Conservation (phyloP, 2,797 vertebrate genomes). For the Eulemur albifrons region DNA sequence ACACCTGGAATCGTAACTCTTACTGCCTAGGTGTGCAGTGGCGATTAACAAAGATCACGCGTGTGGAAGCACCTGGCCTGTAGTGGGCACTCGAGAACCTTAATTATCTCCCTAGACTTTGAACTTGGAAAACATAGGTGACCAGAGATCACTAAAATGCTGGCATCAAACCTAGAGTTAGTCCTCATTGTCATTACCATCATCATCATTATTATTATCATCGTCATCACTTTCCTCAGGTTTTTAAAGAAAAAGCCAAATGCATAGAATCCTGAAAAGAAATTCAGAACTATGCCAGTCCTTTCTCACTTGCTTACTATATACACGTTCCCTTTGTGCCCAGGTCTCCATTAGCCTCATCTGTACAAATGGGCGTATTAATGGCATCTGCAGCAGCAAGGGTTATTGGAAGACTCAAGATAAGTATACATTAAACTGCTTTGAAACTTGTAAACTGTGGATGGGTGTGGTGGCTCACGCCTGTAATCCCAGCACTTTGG, state of each 20-base stretch:
- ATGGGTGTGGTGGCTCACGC: too few species aligned
- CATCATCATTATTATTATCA: rapidly evolving
- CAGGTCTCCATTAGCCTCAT: too few species aligned
- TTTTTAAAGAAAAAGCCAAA: neutral
- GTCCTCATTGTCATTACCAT: rapidly evolving
- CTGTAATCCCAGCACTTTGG: neutral
- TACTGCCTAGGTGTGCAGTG: rapidly evolving
- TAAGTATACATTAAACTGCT: neutral
- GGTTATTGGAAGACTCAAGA: neutral
- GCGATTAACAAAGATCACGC: rapidly evolving
- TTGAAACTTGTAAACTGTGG: neutral
- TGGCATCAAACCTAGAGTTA: neutral
- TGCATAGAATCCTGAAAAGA: neutral
- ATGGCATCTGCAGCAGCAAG: neutral
- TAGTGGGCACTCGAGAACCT: rapidly evolving
- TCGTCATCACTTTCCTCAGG: neutral
- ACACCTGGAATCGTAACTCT: too few species aligned
- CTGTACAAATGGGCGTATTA: neutral
- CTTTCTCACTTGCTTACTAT: neutral
- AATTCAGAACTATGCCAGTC: neutral
- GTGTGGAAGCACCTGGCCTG: rapidly evolving
- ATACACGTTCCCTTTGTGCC: too few species aligned
- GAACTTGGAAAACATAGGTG: neutral
- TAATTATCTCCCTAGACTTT: neutral
- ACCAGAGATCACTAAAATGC: neutral